Percentiles rank a stretch among this genome's conserved stretches.
Evolutionary conservation across 2,888 invertebrate species (phyloP).

Genomic region (Pseudolycoriella hygida): DNA sequence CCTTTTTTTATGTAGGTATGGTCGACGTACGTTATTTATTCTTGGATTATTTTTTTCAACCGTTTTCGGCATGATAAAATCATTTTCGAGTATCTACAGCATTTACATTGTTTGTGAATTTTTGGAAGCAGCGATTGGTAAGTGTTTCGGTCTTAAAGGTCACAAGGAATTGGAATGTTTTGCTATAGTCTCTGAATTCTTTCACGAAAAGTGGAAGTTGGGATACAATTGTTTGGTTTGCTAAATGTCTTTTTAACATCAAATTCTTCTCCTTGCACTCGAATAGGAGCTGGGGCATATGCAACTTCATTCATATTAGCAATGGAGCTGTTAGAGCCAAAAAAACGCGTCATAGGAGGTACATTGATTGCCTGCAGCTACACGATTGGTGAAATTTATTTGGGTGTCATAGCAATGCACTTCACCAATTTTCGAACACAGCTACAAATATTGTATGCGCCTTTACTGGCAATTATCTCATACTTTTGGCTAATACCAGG

Average conservation of each 20-base stretch:
- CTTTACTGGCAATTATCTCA: conserved; percentile 44
- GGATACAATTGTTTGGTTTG: no score
- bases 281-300: conserved; percentile 49
- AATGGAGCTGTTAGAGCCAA: conserved; percentile 61
- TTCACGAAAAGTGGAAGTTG: no score
- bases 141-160: no score
- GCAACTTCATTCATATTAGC: conserved; percentile 57
- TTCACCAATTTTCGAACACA: conserved; percentile 49
- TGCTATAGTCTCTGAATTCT: no score
- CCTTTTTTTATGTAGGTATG: conserved; percentile 23
- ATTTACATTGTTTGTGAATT: conserved; percentile 49
- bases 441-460: conserved; percentile 44
- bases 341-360: conserved; percentile 51
- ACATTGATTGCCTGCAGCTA: conserved; percentile 51
- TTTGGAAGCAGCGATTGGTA: conserved; percentile 37
- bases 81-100: conserved; percentile 48
- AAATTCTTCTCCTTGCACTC: conserved; percentile 53
- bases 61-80: conserved; percentile 45
- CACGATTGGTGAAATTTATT: conserved; percentile 46
- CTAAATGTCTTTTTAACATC: no score
- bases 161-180: no score
- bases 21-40: conserved; percentile 41
- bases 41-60: conserved; percentile 35
- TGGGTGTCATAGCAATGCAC: conserved; percentile 48
- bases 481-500: conserved; percentile 49